Evolutionary conservation across 1,140 invertebrate genomes (phyloP), one percentile per base, ranked within the genome.

Genomic region (Apis laboriosa): DNA sequence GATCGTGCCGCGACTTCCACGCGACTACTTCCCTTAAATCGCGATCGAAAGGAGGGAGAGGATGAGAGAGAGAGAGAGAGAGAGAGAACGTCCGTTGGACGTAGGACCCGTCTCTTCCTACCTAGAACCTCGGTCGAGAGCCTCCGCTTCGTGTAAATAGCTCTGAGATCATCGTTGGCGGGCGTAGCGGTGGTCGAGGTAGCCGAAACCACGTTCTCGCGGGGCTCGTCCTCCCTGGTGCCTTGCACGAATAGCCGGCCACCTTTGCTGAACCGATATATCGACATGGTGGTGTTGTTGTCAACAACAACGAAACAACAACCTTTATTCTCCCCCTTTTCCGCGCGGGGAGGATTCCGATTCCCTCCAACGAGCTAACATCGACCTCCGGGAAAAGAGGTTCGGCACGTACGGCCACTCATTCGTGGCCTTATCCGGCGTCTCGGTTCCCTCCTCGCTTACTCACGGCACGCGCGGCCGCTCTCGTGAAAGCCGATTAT

Each of bases 101-200:
- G 34, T 34, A 34, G 34, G 34, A 34, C 2, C 5, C 34, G 34
- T 43, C 34, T 7, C 34, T 60, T 71, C 63, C 76, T 92, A 94
- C 97, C 97, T 92, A 97, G 94, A 90, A 97, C 97, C 95, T 97
- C 97, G 80, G 97, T 98, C 86, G 97, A 97, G 85, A 98, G 94
- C 87, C 96, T 95, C 89, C 97, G 96, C 91, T 97, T 97, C 77
- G 97, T 97, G 89, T 97, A 96, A 90, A 98, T 95, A 89, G 96
- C 96, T 92, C 97, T 96, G 82, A 97, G 92, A 86, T 96, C 95
- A 85, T 96, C 95, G 85, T 92, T 94, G 43, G 88, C 84, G 13
- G 79, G 91, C 43, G 85, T 90, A 73, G 89, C 83, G 73, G 80
- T 60, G 73, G 88, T 84, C 58, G 91, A 84, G 55, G 92, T 90